Conservation (phyloP, 2,888 invertebrate genomes). For the Ditylenchus weischeri region DNA sequence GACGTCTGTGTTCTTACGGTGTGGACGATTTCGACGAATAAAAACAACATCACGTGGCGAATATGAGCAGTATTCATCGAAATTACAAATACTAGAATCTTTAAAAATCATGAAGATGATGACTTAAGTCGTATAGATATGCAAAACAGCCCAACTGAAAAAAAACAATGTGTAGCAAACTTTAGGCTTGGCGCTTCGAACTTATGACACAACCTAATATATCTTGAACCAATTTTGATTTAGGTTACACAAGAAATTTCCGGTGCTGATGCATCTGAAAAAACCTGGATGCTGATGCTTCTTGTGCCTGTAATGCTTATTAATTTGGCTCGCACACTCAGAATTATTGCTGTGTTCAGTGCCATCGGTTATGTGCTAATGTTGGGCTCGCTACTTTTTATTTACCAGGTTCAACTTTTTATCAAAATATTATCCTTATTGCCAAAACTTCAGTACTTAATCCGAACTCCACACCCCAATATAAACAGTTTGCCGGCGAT, state of each 20-base stretch:
- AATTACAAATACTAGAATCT: no score
- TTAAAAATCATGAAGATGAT: no score
- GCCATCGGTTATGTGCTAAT: constrained; percentile 51
- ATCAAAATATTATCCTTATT: background rate
- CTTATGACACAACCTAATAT: no score
- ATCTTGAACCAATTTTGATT: background rate
- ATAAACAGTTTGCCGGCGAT: constrained; percentile 37
- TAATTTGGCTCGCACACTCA: constrained; percentile 38
- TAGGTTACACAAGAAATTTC: background rate
- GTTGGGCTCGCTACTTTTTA: constrained; percentile 45
- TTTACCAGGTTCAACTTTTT: constrained; percentile 38
- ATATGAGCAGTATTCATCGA: no score
- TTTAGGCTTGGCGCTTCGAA: no score
- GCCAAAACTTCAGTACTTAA: constrained; percentile 23
- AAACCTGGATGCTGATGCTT: constrained; percentile 29
- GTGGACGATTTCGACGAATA: no score
- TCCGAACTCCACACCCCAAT: constrained; percentile 21
- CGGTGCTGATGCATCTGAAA: background rate
- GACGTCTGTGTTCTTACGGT: no score
- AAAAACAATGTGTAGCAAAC: no score
- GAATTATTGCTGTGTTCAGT: constrained; percentile 45
- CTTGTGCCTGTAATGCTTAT: constrained; percentile 40
- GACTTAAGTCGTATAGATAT: no score
- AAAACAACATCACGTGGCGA: no score
- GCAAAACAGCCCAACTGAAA: no score